Percentiles rank a stretch among this genome's conserved stretches.
These are phyloP conservation scores for Brachylomia viminalis DNA, from an alignment of 2,888 invertebrate genomes.

Conservation along the genomic window DNA sequence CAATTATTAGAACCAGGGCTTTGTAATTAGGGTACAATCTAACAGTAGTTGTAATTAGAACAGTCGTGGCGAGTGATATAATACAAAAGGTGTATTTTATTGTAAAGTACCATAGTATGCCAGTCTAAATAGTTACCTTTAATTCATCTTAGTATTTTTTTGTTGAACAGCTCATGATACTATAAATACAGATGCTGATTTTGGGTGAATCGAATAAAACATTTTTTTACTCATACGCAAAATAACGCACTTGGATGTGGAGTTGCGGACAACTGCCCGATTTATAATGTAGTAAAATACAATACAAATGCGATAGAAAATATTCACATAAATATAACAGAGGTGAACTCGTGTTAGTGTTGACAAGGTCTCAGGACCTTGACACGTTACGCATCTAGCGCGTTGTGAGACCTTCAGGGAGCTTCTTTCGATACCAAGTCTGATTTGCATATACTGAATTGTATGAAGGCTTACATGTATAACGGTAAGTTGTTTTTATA, in stretches of 20 bases:
- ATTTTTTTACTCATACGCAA: not conserved
- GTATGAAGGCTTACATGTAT: slow-evolving; percentile 46
- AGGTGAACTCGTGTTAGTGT: slow-evolving; percentile 43
- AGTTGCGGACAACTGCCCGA: not conserved
- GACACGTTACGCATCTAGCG: slow-evolving; percentile 60
- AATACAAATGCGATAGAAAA: slow-evolving; percentile 30
- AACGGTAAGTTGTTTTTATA: slow-evolving; percentile 68
- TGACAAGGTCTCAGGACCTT: slow-evolving; percentile 63
- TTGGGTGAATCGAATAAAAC: not conserved
- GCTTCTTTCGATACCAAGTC: slow-evolving; percentile 62
- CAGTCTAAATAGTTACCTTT: not conserved
- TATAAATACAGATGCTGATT: slow-evolving; percentile 17
- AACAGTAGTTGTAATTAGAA: slow-evolving; percentile 25
- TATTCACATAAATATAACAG: slow-evolving; percentile 38
- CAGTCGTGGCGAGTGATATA: slow-evolving; percentile 16
- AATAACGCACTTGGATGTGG: not conserved
- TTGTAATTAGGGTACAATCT: slow-evolving; percentile 34
- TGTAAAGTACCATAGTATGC: not conserved
- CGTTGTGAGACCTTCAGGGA: slow-evolving; percentile 58
- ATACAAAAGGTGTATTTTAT: not conserved
- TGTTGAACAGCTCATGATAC: slow-evolving; percentile 10
- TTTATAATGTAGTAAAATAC: not conserved
- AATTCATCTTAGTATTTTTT: slow-evolving; percentile 1
- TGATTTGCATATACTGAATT: slow-evolving; percentile 63
- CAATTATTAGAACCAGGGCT: slow-evolving; percentile 29